Conservation (phyloP, 2,113 vertebrate genomes). For the Sebastes fasciatus region DNA sequence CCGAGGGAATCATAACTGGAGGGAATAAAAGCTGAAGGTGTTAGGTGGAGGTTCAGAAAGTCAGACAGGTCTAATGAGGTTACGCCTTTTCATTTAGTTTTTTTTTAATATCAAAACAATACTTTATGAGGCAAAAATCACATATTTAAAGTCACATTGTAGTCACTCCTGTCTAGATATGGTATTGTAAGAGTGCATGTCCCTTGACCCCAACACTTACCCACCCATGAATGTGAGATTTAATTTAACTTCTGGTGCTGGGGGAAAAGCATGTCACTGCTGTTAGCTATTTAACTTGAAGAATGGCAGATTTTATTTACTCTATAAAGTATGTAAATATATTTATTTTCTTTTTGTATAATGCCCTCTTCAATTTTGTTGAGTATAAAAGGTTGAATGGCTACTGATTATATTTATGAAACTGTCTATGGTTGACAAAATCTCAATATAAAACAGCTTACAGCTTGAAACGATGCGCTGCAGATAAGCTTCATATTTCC, state of each 20-base stretch:
- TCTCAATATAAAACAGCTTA: conserved; percentile 21
- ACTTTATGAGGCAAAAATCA: background rate
- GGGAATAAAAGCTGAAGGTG: conserved; percentile 6
- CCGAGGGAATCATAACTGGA: background rate
- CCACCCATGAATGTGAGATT: conserved; percentile 69
- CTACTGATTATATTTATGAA: conserved; percentile 17
- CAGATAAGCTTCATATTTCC: conserved; percentile 29
- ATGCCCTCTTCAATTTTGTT: conserved; percentile 22
- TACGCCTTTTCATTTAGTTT: background rate
- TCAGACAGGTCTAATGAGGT: background rate
- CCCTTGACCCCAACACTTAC: conserved; percentile 47
- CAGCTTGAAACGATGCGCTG: conserved; percentile 39
- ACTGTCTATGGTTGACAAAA: conserved; percentile 16
- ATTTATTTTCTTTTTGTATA: conserved; percentile 55
- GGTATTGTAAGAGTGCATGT: conserved; percentile 40
- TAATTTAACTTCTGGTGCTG: conserved; percentile 51
- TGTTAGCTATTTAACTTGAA: conserved; percentile 17
- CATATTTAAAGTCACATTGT: conserved; percentile 1
- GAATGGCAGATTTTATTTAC: conserved; percentile 43
- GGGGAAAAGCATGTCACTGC: conserved; percentile 52
- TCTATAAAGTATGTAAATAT: conserved; percentile 63
- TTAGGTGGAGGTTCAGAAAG: background rate
- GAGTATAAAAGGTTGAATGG: conserved; percentile 32
- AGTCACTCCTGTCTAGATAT: conserved; percentile 26
- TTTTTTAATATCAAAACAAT: background rate